Conservation (phyloP, 2,888 invertebrate genomes). For the Heliconius hortense region DNA sequence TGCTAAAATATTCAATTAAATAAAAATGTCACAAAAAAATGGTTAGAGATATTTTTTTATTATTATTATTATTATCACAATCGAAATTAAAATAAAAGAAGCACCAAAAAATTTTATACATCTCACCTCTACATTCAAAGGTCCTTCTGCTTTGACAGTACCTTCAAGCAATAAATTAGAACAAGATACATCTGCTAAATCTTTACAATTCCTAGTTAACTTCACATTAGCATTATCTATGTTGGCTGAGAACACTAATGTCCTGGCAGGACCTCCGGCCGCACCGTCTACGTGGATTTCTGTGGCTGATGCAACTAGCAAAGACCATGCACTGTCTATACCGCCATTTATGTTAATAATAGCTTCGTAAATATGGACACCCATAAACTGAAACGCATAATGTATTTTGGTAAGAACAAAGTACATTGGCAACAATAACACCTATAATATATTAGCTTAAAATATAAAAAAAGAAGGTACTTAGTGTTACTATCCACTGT, state of each 20-base stretch:
- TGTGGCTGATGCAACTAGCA: constrained; percentile 85
- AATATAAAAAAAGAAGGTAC: too few species aligned
- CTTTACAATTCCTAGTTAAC: constrained; percentile 78
- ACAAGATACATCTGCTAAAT: constrained; percentile 87
- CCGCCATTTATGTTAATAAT: constrained; percentile 66
- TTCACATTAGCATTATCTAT: constrained; percentile 85
- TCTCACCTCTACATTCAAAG: constrained; percentile 90
- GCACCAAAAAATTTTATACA: neutral
- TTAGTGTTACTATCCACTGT: too few species aligned
- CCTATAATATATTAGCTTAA: too few species aligned
- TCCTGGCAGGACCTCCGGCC: constrained; percentile 85
- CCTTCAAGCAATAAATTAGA: constrained; percentile 89
- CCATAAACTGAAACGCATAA: constrained; percentile 86
- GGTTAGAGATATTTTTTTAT: neutral
- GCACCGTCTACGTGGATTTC: constrained; percentile 88
- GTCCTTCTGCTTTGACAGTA: constrained; percentile 89
- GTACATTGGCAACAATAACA: too few species aligned
- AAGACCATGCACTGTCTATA: constrained; percentile 85
- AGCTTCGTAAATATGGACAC: constrained; percentile 90
- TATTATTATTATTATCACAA: neutral
- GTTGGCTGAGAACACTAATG: constrained; percentile 87
- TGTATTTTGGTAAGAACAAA: neutral
- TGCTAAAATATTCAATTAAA: neutral
- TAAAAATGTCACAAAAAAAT: too few species aligned
- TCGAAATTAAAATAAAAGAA: neutral